Conservation (phyloP, 2,113 vertebrate genomes). For the Cyanoramphus novaezelandiae region DNA sequence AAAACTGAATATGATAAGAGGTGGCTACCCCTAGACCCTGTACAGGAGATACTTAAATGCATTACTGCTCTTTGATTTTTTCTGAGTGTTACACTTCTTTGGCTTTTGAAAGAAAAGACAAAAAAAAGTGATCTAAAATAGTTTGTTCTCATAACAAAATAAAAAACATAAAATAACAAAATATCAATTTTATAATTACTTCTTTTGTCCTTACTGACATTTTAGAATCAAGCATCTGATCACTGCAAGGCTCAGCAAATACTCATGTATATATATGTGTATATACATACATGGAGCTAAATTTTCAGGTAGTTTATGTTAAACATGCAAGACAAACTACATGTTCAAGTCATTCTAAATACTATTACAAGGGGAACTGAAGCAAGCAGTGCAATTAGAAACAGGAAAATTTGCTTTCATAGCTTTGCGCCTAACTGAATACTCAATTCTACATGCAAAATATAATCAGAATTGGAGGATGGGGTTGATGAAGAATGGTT, state of each 20-base stretch:
- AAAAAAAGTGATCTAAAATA: constrained; percentile 41
- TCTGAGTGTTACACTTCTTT: constrained; percentile 33
- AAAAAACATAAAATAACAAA: constrained; percentile 27
- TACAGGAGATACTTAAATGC: not conserved
- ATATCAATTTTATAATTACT: constrained; percentile 31
- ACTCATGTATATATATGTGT: not conserved
- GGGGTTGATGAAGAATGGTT: not conserved
- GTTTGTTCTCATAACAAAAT: constrained; percentile 30
- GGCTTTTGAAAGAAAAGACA: constrained; percentile 52
- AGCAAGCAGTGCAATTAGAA: constrained; percentile 70
- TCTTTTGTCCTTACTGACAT: not conserved
- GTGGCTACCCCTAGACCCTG: not conserved
- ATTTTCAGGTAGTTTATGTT: constrained; percentile 48
- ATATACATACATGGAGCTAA: not conserved
- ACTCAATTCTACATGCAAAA: constrained; percentile 53
- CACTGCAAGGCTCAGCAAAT: constrained; percentile 38
- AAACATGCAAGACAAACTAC: constrained; percentile 53
- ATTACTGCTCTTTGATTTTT: not conserved
- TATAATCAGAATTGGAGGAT: constrained; percentile 1
- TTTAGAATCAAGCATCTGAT: not conserved
- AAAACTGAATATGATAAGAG: not conserved
- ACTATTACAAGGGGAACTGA: constrained; percentile 61
- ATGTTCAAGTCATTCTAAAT: constrained; percentile 66
- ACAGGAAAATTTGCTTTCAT: constrained; percentile 42
- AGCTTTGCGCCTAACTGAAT: constrained; percentile 55